Evolutionary conservation across 2,888 invertebrate genomes (phyloP).

Genomic region (Pinctada fucata): DNA sequence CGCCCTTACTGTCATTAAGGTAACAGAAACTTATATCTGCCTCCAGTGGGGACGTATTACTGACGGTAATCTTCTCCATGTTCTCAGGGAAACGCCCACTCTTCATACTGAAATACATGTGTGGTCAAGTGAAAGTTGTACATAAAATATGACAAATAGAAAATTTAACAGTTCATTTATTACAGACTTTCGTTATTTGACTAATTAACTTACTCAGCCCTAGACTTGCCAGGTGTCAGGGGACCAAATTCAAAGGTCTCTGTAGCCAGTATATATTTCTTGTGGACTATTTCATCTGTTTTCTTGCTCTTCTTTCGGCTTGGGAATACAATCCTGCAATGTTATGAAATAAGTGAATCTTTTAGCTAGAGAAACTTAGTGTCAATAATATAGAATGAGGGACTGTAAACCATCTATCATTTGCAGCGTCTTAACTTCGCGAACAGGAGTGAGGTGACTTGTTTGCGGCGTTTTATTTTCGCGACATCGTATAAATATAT

Average conservation of each 20-base stretch:
- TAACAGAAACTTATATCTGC: conserved; percentile 77
- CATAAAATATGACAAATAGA: background rate
- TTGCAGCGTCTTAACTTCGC: too few species aligned
- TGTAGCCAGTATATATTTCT: conserved; percentile 74
- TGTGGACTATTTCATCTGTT: conserved; percentile 75
- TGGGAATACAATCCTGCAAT: conserved; percentile 75
- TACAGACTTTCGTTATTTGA: too few species aligned
- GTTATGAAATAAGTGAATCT: too few species aligned
- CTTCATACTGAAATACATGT: conserved; percentile 61
- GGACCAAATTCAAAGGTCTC: conserved; percentile 77
- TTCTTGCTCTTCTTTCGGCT: conserved; percentile 74
- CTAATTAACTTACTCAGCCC: conserved; percentile 70
- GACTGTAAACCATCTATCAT: too few species aligned
- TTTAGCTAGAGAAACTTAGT: too few species aligned
- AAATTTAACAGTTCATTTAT: background rate
- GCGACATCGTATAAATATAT: too few species aligned
- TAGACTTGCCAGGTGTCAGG: conserved; percentile 75
- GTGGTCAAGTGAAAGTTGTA: too few species aligned
- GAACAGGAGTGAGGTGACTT: too few species aligned
- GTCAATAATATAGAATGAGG: too few species aligned
- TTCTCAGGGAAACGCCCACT: conserved; percentile 76
- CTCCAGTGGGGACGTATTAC: conserved; percentile 76
- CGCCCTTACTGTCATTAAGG: conserved; percentile 74
- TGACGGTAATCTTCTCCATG: conserved; percentile 73
- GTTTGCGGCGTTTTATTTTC: too few species aligned